A percentile compares a stretch with the other conserved stretches of the same genome.
Evolutionary conservation across 2,113 vertebrate species (phyloP).

Genomic region (Polypterus senegalus): DNA sequence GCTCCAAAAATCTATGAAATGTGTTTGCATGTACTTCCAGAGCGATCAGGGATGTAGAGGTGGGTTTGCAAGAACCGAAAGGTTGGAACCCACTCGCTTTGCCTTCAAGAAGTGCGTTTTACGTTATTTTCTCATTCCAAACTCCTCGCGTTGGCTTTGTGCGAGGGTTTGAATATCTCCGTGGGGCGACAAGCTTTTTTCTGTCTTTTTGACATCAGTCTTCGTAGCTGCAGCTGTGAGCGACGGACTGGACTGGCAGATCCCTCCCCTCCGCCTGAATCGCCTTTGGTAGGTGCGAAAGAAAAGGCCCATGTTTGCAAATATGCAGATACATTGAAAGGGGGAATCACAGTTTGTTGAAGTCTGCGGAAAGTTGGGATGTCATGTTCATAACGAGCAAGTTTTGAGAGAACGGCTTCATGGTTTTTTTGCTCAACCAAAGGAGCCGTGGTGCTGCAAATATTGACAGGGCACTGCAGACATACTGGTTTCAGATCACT

Average conservation of each 20-base stretch:
- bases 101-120: constrained; percentile 57
- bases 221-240: constrained; percentile 48
- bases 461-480: constrained; percentile 41
- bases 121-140: constrained; percentile 33
- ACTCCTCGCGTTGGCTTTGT: constrained; percentile 29
- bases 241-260: constrained; percentile 59
- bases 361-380: constrained; percentile 64
- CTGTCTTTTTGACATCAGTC: constrained; percentile 47
- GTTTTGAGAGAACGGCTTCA: constrained; percentile 34
- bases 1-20: constrained; percentile 75
- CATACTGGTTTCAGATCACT: constrained; percentile 50
- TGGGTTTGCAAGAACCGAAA: constrained; percentile 63
- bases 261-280: constrained; percentile 54
- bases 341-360: constrained; percentile 52
- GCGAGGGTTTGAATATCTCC: constrained; percentile 35
- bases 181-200: constrained; percentile 30
- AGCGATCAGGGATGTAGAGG: constrained; percentile 77
- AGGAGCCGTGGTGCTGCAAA: constrained; percentile 35
- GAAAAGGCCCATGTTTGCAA: constrained; percentile 49
- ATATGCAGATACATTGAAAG: constrained; percentile 54
- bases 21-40: constrained; percentile 70
- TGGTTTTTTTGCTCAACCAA: constrained; percentile 26
- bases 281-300: constrained; percentile 64
- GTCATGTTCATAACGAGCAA: constrained; percentile 53
- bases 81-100: constrained; percentile 65